Base-by-base conservation (phyloP, 2,797 vertebrate species). In the Poecilia velifera region DNA sequence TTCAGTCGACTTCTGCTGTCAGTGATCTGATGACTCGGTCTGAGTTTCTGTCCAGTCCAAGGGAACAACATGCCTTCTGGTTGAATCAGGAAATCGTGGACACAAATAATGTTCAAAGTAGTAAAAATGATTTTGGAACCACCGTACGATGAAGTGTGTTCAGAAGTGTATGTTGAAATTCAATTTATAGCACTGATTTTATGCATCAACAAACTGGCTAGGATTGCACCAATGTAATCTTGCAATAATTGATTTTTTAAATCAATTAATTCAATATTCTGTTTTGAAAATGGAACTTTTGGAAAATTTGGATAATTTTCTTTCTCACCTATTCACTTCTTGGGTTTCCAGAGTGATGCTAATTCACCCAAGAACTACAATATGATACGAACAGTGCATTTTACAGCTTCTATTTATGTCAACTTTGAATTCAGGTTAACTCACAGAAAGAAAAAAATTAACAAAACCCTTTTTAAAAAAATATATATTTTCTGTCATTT, bases 21-120 rank as follows among this genome's bases (percentile, higher is more conserved):
- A 2, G 18, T 68, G 28, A 73, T 22, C 22, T 76, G 59, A 53
- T 53, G 49, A 68, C 36, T 25, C 16, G 4, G n/a, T 47, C 73
- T 75, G 53, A 72, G 74, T 74, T 74, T 31, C 51, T 57, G 73
- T 39, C 51, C 49, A 16, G 10, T 12, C 25, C 36, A 41, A 68
- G 4, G 16, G n/a, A 13, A 57, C 25, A 28, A 34, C 57, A 62
- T 34, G 28, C 12, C 36, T 25, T 68, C 64, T 39, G 18, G 4
- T 68, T 68, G 20, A 4, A 13, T n/a, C 6, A 16, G 45, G 13
- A 45, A 71, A 71, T 45, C 12, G 3, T 43, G 41, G 6, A 14
- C 13, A 71, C 12, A 71, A 71, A n/a, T 22, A 22, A 66, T 70
- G 22, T 14, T 71, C 12, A n/a, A n/a, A 13, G 10, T 45, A 43